These are phyloP conservation scores for Papilio xuthus DNA, from an alignment of 1,140 invertebrate genomes.

Conservation along the genomic window DNA sequence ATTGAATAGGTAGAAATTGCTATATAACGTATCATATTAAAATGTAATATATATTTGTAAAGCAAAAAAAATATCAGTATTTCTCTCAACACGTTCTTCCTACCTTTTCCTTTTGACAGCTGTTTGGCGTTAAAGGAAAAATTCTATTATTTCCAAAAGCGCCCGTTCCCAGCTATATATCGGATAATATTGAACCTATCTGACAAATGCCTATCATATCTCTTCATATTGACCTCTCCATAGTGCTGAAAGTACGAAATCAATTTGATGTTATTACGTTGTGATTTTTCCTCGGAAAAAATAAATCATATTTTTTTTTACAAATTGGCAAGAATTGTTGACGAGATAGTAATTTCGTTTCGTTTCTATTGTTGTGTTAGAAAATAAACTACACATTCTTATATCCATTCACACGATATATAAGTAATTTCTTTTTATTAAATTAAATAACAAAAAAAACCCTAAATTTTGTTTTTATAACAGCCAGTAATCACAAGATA, in stretches of 20 bases:
- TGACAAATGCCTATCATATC: constrained; percentile 37
- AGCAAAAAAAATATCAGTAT: constrained; percentile 16
- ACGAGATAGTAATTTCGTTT: constrained; percentile 5
- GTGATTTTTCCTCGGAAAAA: constrained; percentile 32
- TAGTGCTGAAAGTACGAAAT: constrained; percentile 35
- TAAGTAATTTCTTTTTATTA: too few relatives aligned
- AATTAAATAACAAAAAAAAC: too few relatives aligned
- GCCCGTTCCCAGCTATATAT: constrained; percentile 23
- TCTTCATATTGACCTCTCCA: constrained; percentile 37
- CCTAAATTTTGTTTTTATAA: too few relatives aligned
- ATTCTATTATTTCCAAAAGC: constrained; percentile 26
- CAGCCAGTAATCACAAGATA: too few relatives aligned
- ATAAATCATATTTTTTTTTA: constrained; percentile 33
- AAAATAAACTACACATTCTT: neutral
- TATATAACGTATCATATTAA: too few relatives aligned
- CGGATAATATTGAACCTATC: constrained; percentile 37
- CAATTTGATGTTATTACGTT: constrained; percentile 37
- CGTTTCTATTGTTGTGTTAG: constrained; percentile 11
- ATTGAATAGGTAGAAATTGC: too few relatives aligned
- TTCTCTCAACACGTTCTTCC: constrained; percentile 25
- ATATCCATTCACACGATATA: neutral
- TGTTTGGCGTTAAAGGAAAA: constrained; percentile 35
- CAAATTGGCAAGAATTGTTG: constrained; percentile 18
- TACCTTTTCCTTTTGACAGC: constrained; percentile 39
- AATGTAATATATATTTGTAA: neutral